These are phyloP conservation scores for Acropternis orthonyx DNA, from an alignment of 2,797 vertebrate genomes.

Conservation along the genomic window DNA sequence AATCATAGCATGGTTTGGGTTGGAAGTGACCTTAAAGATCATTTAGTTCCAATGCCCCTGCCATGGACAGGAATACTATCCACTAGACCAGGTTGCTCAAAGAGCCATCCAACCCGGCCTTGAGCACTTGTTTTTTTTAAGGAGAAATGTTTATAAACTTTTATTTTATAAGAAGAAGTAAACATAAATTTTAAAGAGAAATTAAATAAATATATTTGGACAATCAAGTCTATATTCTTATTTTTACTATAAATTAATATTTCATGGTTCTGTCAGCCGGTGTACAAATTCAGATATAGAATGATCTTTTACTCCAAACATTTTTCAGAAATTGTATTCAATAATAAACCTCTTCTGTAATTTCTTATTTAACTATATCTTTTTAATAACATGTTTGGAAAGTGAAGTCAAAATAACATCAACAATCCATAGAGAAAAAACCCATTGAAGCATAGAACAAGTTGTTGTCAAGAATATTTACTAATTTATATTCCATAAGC, in stretches of 20 bases:
- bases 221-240: background rate
- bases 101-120: background rate
- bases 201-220: background rate
- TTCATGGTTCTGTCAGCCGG: background rate
- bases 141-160: background rate
- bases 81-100: background rate
- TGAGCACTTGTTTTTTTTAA: background rate
- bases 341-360: background rate
- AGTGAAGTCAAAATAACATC: background rate
- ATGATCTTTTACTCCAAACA: background rate
- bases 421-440: background rate
- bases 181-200: background rate
- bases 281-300: background rate
- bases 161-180: background rate
- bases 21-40: no score
- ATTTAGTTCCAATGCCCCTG: background rate
- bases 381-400: background rate
- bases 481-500: background rate
- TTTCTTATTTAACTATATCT: background rate
- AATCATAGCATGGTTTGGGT: background rate
- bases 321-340: background rate
- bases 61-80: fast-evolving
- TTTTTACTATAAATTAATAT: background rate
- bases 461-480: background rate
- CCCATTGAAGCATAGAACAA: background rate